A percentile compares a stretch with the other conserved stretches of the same genome.
Evolutionary conservation across 1,140 invertebrate genomes (phyloP).

Genomic region (Neodiprion lecontei): DNA sequence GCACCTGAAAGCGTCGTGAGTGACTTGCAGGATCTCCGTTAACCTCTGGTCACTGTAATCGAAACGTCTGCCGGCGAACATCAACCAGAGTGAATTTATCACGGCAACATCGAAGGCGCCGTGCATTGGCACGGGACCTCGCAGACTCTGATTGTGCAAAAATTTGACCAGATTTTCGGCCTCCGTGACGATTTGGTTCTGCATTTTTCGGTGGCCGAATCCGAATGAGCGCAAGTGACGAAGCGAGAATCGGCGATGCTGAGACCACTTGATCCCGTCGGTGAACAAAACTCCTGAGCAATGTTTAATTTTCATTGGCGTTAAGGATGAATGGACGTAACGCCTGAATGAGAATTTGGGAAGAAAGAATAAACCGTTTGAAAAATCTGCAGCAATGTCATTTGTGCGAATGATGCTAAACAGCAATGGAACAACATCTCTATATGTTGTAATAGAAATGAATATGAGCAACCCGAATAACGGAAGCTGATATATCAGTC

Average conservation of each 20-base stretch:
- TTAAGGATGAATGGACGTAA: not conserved
- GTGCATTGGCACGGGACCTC: slow-evolving; percentile 58
- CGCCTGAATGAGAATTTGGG: no score
- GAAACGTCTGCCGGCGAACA: slow-evolving; percentile 73
- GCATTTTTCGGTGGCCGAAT: slow-evolving; percentile 67
- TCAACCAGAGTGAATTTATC: slow-evolving; percentile 75
- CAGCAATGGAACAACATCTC: no score
- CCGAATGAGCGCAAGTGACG: slow-evolving; percentile 69
- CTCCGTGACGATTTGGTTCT: slow-evolving; percentile 66
- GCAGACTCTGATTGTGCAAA: slow-evolving; percentile 38
- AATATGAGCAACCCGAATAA: no score
- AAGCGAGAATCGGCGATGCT: slow-evolving; percentile 67
- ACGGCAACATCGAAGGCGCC: slow-evolving; percentile 67
- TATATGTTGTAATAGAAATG: no score
- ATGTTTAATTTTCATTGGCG: not conserved
- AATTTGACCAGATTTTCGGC: slow-evolving; percentile 60
- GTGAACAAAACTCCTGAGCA: slow-evolving; percentile 69
- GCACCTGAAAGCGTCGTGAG: slow-evolving; percentile 65
- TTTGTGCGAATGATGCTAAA: no score
- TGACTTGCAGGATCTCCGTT: slow-evolving; percentile 59
- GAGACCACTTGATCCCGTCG: slow-evolving; percentile 68
- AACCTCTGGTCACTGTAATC: slow-evolving; percentile 64
- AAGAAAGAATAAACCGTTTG: no score
- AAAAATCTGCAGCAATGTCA: no score
- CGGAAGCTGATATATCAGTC: no score